These are phyloP conservation scores for Tortrix viridana DNA, from an alignment of 2,888 invertebrate species.

Conservation along the genomic window DNA sequence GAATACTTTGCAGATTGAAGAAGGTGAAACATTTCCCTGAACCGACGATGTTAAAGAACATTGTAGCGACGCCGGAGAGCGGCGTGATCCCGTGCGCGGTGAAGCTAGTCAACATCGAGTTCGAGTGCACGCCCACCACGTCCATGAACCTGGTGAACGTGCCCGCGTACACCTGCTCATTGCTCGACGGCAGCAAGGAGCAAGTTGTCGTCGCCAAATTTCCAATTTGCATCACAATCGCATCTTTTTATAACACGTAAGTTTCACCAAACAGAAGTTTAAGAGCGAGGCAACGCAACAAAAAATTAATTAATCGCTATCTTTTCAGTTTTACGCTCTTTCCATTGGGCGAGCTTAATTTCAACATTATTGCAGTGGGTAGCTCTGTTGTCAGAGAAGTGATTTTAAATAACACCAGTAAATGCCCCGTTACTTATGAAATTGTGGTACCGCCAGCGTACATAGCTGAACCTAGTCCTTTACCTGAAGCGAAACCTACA, in stretches of 20 bases:
- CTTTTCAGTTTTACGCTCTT: conserved; percentile 80
- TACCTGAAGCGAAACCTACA: conserved; percentile 51
- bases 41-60: conserved; percentile 62
- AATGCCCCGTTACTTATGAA: conserved; percentile 82
- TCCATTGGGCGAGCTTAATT: conserved; percentile 84
- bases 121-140: conserved; percentile 71
- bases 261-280: conserved; percentile 38
- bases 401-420: conserved; percentile 84
- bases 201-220: conserved; percentile 78
- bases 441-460: conserved; percentile 67
- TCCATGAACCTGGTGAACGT: conserved; percentile 72
- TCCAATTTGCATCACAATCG: conserved; percentile 72
- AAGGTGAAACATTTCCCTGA: conserved; percentile 78
- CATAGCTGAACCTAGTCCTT: conserved; percentile 49
- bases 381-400: conserved; percentile 80
- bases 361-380: conserved; percentile 83
- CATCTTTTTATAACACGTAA: conserved; percentile 79
- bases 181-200: conserved; percentile 73
- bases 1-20: conserved; percentile 59
- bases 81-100: conserved; percentile 63
- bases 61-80: conserved; percentile 64
- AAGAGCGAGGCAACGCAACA: not conserved
- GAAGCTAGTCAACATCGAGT: conserved; percentile 63
- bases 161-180: conserved; percentile 70
- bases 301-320: not conserved